Base-by-base conservation (phyloP, 2,797 vertebrate genomes). In the Sus cebifrons region DNA sequence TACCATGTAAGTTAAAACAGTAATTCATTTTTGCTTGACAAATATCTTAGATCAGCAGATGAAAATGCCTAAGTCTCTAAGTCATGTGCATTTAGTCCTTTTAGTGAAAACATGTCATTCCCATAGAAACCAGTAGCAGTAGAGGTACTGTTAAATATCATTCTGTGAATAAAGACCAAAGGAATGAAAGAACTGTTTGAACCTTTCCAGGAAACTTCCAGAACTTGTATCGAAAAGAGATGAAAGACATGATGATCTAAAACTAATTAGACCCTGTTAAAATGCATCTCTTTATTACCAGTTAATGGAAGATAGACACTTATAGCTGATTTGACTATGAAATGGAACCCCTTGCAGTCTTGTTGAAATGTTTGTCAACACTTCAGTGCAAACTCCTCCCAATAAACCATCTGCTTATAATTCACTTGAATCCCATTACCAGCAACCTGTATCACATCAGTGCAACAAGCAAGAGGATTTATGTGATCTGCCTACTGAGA, bases 1-100 rank as follows among this genome's bases (percentile, higher is more conserved):
- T 73, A 86, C 90, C 71, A 91, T 23, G 4, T 21, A 93, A 87
- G 8, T 86, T 58, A 9, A 75, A 70, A 73, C 6, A 93, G 52
- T 79, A 92, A 86, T 96, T 62, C 68, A 32, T 3, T 96, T 96
- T 89, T 97, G 73, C 8, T 96, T 67, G 90, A 83, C 49, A 96
- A 96, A 56, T 4, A 94, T 86, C 0, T 3, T 90, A 91, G 5
- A 3, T 36, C 67, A 58, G 32, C 86, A 40, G 56, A 29, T 60
- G 89, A 58, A 71, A 96, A 84, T 18, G 79, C 20, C n/a, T 95
- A 49, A 77, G 83, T 36, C 20, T 78, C 87, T 96, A 86, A 83
- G 49, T 91, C 87, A 6, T 96, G 60, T 95, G 44, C 67, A 78
- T 52, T 56, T 95, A 36, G 13, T 78, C 6, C 70, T 95, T 64